Base-by-base conservation (phyloP, 2,113 vertebrate species). In the Chaetops frenatus region DNA sequence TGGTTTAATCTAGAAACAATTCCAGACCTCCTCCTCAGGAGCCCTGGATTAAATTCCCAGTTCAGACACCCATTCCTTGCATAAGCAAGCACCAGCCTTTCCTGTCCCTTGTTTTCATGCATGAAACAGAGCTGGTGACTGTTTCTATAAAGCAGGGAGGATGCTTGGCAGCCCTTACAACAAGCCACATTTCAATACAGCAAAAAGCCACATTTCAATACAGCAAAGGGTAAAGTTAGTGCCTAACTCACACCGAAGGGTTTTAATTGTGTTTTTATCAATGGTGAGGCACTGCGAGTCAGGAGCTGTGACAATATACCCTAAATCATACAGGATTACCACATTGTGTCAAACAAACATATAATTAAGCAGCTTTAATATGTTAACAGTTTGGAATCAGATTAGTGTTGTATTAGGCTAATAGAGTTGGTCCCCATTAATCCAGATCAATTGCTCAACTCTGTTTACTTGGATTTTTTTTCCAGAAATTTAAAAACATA, bases 341-440 rank as follows among this genome's bases (percentile, higher is more conserved):
- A 88, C 76, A 72, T 18, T 81, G 77, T 93, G 86, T 94, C 93
- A 92, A 96, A 93, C 70, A 93, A 95, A 95, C 91, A 87, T 89
- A 94, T 86, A 95, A 97, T 95, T 95, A 96, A 97, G 95, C 77
- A 90, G 95, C 94, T 97, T 96, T 97, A 95, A 84, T 91, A 95
- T 91, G 92, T 94, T 96, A 96, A 96, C 95, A 95, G 92, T 96
- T 95, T 93, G 83, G 72, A 94, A 96, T 92, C 90, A 97, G 91
- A 97, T 97, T 96, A 96, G 62, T 44, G 77, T 85, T 94, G 80
- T 93, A 91, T 95, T 95, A 95, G 76, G 79, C 91, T 96, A 97
- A 97, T 94, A 93, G 89, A 95, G 90, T 78, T 60, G 69, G 79
- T 92, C 65, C 57, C 67, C 87, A 91, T 95, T 94, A 94, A 97